Evolutionary conservation across 1,140 invertebrate species (phyloP), one percentile per base, ranked within the genome.

Genomic region (Caenorhabditis brenneri): DNA sequence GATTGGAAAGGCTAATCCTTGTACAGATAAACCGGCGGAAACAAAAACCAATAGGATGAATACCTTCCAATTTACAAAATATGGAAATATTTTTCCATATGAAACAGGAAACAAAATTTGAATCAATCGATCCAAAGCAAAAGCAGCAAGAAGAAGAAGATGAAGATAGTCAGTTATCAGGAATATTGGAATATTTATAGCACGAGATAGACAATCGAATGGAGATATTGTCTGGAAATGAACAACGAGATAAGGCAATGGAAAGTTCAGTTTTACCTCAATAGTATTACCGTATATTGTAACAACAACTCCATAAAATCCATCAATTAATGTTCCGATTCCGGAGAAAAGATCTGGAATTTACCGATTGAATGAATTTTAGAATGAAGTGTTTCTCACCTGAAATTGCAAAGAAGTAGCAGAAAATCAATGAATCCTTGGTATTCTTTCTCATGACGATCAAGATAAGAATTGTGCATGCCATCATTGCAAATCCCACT

Each of bases 271-370:
- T 27, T 42, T 74, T 24, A 74, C 60, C 31, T 83, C 82, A n/a
- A 65, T 49, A 65, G 82, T 46, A 31, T 5, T 78, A 4, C 82
- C 82, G 48, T 83, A 83, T n/a, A 83, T 83, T 27, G 82, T 79
- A n/a, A 65, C 46, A 2, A 79, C 58, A 6, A 83, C 82, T 69
- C 81, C 81, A 24, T 82, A 46, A 24, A 82, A 82, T 2, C 81
- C 81, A 42, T 46, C 39, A 39, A 74, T 49, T 16, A 74, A 65
- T 5, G 42, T 58, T 7, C 55, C 60, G 16, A 69, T 29, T 27
- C 81, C 81, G 7, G 60, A 60, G 27, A 82, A 16, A 16, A 82
- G 22, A 51, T 82, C 81, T 65, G 80, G 31, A 33, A 55, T 46
- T 19, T 51, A n/a, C n/a, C n/a, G 7, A 65, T 19, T 42, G 4